phyloP scores from a whole-genome alignment of 2,797 vertebrate species.

The Mionectes olivaceus region DNA sequence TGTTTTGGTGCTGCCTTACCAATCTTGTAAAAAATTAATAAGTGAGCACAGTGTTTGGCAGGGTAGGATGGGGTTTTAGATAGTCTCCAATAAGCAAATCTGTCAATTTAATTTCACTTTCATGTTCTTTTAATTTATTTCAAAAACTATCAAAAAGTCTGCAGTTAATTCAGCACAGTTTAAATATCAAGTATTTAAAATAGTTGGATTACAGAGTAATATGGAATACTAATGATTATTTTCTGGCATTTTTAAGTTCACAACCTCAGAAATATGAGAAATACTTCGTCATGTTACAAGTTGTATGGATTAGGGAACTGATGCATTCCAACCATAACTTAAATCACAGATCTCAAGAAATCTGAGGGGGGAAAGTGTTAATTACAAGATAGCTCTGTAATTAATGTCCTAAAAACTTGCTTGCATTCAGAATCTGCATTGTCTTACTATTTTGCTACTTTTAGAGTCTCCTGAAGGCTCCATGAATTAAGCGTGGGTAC shows the following conservation, averaged over 20 bases:
- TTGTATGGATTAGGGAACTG: background rate
- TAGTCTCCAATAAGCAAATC: background rate
- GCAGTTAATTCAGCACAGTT: background rate
- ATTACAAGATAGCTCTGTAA: background rate
- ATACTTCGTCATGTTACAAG: background rate
- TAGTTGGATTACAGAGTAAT: background rate
- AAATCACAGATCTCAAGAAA: background rate
- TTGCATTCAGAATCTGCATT: background rate
- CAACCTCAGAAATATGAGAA: background rate
- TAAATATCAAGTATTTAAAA: background rate
- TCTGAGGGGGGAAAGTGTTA: background rate
- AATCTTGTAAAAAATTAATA: background rate
- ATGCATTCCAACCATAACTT: background rate
- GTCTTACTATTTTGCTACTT: background rate
- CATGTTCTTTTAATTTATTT: background rate
- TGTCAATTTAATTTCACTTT: background rate
- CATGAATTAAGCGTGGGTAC: background rate
- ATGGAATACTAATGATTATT: background rate
- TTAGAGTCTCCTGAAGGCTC: background rate
- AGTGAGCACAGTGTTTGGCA: background rate
- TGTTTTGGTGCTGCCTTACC: rapidly evolving
- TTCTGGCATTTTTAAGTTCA: background rate
- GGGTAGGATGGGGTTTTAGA: background rate
- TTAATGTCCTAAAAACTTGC: background rate
- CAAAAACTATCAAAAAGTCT: background rate